Base-by-base conservation (phyloP, 2,113 vertebrate genomes). In the Nesogale talazaci region DNA sequence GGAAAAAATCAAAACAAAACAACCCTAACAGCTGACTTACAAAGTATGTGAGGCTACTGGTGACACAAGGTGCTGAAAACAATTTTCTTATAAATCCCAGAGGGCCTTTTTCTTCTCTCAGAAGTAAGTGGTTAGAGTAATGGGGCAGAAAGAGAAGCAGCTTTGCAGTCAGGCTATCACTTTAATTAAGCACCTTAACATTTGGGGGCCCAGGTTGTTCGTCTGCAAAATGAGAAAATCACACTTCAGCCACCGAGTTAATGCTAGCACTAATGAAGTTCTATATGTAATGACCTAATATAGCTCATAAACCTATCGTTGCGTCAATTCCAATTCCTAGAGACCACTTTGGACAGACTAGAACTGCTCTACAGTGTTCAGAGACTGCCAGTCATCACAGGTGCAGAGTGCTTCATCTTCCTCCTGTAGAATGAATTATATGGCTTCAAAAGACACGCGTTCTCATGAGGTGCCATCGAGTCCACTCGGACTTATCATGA, bases 61-160 rank as follows among this genome's bases (percentile, higher is more conserved):
- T 74, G 84, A 57, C 34, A 88, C 42, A 23, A 56, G 14, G 34
- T 70, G 85, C 88, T 93, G 75, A 8, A 82, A 89, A 42, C 3
- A 9, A 80, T 92, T 90, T 94, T 79, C 63, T 63, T 67, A 75
- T 72, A 94, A 38, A 36, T 76, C 67, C 11, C 36, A 56, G 10
- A 10, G 36, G 59, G 91, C 23, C 38, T 83, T 27, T 27, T 40
- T 89, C n/a, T 34, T 12, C 56, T 75, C 76, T 75, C 34, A 79
- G 67, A 56, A 72, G 75, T 38, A 7, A 9, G 34, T 40, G 57
- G 34, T 36, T 59, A 69, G 19, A 14, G 14, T n/a, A 42, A 52
- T 31, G 14, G 15, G 3, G 19, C 76, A 10, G n/a, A 85, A 80
- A 31, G 38, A 74, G 10, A 74, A 63, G 22, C 0, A 6, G 42